Conservation (phyloP, 2,113 vertebrate genomes). For the Coptodon rendalli region DNA sequence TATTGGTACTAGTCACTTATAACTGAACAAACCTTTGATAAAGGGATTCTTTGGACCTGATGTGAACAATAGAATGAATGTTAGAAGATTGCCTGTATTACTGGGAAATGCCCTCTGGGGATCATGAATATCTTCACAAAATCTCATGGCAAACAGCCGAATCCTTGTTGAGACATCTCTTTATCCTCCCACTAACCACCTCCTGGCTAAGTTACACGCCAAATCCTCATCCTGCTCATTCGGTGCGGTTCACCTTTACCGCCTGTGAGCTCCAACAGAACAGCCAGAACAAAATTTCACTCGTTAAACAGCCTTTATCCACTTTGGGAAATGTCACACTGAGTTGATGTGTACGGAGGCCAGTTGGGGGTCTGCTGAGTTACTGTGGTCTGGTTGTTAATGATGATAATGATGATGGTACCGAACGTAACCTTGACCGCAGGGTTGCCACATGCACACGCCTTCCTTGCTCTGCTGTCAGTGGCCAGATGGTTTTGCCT, state of each 20-base stretch:
- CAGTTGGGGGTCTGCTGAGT: constrained; percentile 22
- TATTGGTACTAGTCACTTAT: not conserved
- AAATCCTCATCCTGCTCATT: not conserved
- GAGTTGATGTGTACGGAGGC: not conserved
- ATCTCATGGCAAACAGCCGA: not conserved
- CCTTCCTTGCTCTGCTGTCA: constrained; percentile 31
- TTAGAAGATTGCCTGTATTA: not conserved
- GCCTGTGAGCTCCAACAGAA: not conserved
- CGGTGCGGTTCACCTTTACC: not conserved
- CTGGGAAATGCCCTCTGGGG: not conserved
- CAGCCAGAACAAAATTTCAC: not conserved
- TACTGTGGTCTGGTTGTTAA: constrained; percentile 33
- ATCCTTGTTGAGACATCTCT: not conserved
- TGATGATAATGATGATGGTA: constrained; percentile 44
- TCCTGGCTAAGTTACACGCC: not conserved
- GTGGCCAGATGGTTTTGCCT: constrained; percentile 49
- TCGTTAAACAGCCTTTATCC: not conserved
- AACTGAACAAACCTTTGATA: not conserved
- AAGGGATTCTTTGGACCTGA: not conserved
- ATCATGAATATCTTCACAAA: not conserved
- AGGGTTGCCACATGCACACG: not conserved
- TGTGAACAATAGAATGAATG: not conserved
- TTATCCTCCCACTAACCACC: not conserved
- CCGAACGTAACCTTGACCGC: constrained; percentile 29
- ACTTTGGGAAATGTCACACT: not conserved